These are phyloP conservation scores for Anabacerthia variegaticeps DNA, from an alignment of 2,797 vertebrate species.

Conservation along the genomic window DNA sequence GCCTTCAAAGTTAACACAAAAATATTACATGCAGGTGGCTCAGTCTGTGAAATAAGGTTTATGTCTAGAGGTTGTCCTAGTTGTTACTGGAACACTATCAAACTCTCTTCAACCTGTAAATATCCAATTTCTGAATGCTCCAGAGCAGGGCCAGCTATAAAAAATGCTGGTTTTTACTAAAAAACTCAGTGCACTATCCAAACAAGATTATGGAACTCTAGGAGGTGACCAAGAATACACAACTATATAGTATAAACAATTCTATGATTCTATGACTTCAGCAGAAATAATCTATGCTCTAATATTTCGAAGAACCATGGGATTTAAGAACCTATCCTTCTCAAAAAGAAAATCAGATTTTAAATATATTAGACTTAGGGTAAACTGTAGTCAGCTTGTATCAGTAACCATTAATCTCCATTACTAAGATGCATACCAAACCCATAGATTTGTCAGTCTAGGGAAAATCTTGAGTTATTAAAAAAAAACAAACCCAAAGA, in stretches of 20 bases:
- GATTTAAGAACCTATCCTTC: neutral
- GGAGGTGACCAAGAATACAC: neutral
- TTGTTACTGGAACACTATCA: neutral
- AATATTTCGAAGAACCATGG: neutral
- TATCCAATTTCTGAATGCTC: neutral
- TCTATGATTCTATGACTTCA: neutral
- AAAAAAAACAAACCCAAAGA: neutral
- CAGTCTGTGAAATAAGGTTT: constrained; percentile 8
- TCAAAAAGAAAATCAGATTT: constrained; percentile 9
- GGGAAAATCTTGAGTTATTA: neutral
- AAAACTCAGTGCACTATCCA: neutral
- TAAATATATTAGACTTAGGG: neutral
- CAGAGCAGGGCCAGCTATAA: neutral
- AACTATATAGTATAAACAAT: neutral
- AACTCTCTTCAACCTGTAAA: constrained; percentile 16
- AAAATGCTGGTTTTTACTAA: constrained; percentile 22
- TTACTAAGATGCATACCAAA: neutral
- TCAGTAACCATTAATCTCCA: neutral
- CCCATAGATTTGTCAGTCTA: neutral
- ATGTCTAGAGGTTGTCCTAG: constrained; percentile 1
- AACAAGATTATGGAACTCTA: constrained; percentile 13
- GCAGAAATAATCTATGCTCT: neutral
- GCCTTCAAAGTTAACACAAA: constrained; percentile 12
- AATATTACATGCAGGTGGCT: neutral
- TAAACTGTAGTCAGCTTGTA: neutral